Base-by-base conservation (phyloP, 2,113 vertebrate species). In the Sorex fumeus region DNA sequence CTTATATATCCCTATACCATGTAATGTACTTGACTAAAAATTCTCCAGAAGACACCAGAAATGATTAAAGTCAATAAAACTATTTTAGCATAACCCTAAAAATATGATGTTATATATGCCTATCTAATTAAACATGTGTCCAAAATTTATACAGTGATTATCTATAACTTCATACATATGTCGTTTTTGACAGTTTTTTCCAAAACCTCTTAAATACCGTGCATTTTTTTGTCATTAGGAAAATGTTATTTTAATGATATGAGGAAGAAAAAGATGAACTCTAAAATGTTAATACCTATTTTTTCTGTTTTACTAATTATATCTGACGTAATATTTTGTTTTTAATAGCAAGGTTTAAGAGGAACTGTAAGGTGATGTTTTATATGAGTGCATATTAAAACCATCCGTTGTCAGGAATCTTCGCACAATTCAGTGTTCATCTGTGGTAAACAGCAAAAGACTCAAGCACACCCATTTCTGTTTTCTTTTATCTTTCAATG, bases 381-480 rank as follows among this genome's bases (percentile, higher is more conserved):
- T 60, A 76, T 36, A 75, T 8, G 28, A 40, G 40, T 62, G 0
- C 40, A 40, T 81, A 57, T 93, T 36, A 69, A 76, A 86, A 82
- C 81, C 74, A 93, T 8, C 76, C 47, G 32, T 28, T 72, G 36
- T 70, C n/a, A 43, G 28, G 91, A 81, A 76, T 76, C 34, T 81
- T 85, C 80, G 27, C 16, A 50, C 27, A 72, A 40, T 47, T 21
- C 11, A 79, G 50, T 47, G 34, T 43, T 91, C 66, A 60, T 27
- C 45, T 47, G 12, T 40, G 12, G 62, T 71, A 60, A 53, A 77
- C 70, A 62, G 77, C 82, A 18, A 76, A 93, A 77, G 18, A n/a
- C 47, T 71, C 81, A 45, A 45, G 43, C n/a, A 81, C 64, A 28
- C 7, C 9, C 6, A 27, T 10, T 53, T 83, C n/a, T 81, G 12